These are phyloP conservation scores for Platyrinchus mystaceus DNA, from an alignment of 2,797 vertebrate species.

Conservation along the genomic window DNA sequence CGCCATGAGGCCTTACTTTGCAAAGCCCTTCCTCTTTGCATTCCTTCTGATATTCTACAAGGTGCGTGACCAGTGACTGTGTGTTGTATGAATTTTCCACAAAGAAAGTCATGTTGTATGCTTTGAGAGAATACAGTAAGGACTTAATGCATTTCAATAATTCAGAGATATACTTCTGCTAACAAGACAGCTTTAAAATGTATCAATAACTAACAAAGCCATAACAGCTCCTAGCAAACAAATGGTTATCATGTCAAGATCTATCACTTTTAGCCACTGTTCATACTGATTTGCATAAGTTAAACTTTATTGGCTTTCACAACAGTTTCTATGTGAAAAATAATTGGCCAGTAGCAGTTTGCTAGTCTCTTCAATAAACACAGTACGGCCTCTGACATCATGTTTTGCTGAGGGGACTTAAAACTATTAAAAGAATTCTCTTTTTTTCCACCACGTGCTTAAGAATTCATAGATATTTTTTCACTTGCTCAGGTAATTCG, in stretches of 20 bases:
- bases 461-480: neutral
- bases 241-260: neutral
- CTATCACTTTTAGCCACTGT: neutral
- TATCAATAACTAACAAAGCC: neutral
- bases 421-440: neutral
- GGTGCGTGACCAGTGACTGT: neutral
- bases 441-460: neutral
- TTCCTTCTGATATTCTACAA: neutral
- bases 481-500: neutral
- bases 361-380: neutral
- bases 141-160: neutral
- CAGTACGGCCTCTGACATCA: neutral
- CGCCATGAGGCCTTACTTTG: neutral
- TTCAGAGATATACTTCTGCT: neutral
- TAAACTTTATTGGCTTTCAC: neutral
- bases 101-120: neutral
- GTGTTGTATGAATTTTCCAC: neutral
- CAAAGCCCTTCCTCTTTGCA: neutral
- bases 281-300: neutral
- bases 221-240: neutral
- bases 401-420: neutral
- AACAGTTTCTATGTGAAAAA: neutral
- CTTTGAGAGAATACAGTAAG: neutral
- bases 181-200: neutral
- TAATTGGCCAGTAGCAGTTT: neutral